Percentiles rank a stretch among this genome's conserved stretches.
phyloP scores from a whole-genome alignment of 2,888 invertebrate species.

The Timema podura region DNA sequence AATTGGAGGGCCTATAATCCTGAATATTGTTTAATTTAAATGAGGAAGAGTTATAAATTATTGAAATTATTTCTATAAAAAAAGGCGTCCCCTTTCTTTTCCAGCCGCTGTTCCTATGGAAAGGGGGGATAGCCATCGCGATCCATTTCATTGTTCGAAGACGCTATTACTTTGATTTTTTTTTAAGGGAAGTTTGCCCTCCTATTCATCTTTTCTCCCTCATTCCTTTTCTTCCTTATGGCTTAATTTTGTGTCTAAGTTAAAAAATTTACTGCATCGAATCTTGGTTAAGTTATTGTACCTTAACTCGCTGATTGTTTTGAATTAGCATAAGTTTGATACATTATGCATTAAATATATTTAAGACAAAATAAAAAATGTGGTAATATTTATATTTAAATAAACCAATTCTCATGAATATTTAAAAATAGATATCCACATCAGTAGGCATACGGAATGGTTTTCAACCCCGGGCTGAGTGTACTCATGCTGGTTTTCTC shows the following conservation, averaged over 20 bases:
- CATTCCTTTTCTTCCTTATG: constrained; percentile 14
- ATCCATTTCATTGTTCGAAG: constrained; percentile 26
- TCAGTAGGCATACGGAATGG: too few relatives aligned
- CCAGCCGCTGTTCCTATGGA: neutral
- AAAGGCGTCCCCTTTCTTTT: neutral
- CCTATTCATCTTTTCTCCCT: neutral
- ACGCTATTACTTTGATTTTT: constrained; percentile 23
- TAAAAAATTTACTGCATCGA: constrained; percentile 23
- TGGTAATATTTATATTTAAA: too few relatives aligned
- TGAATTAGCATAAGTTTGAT: too few relatives aligned
- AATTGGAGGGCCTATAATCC: constrained; percentile 31
- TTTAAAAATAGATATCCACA: too few relatives aligned
- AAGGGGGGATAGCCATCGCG: constrained; percentile 21
- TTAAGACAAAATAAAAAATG: too few relatives aligned
- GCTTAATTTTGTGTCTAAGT: constrained; percentile 23
- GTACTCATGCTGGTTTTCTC: too few relatives aligned
- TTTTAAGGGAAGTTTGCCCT: constrained; percentile 13
- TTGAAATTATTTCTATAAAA: constrained; percentile 31
- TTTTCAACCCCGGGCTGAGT: too few relatives aligned
- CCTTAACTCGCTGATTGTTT: too few relatives aligned
- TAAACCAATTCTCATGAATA: too few relatives aligned
- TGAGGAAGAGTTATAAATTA: constrained; percentile 33
- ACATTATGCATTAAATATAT: too few relatives aligned
- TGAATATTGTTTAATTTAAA: constrained; percentile 35
- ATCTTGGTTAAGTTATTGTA: constrained; percentile 5